A percentile compares a stretch with the other conserved stretches of the same genome.
Evolutionary conservation across 2,888 invertebrate genomes (phyloP).

Genomic region (Dasypogon diadema): DNA sequence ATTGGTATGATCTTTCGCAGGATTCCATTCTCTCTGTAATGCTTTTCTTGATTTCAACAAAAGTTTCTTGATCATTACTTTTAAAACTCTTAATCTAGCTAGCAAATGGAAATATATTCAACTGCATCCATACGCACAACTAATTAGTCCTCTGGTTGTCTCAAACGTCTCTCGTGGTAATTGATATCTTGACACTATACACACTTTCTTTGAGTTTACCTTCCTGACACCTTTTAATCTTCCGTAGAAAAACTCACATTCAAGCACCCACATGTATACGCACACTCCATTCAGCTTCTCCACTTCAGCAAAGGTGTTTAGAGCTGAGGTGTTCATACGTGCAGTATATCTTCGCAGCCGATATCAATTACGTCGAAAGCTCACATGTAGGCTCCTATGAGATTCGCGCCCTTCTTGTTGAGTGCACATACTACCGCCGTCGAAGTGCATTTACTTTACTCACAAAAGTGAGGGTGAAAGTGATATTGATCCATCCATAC

Average conservation of each 20-base stretch:
- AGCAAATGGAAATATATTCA: no score
- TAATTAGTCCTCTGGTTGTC: no score
- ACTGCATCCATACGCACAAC: no score
- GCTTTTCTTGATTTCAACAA: no score
- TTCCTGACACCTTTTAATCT: not conserved
- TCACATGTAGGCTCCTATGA: conserved; percentile 18
- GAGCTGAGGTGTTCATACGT: conserved; percentile 37
- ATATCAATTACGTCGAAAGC: conserved; percentile 42
- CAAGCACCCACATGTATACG: not conserved
- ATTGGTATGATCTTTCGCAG: no score
- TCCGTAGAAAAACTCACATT: not conserved
- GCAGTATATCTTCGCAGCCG: conserved; percentile 19
- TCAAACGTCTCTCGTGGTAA: no score
- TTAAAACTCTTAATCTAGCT: no score
- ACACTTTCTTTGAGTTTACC: not conserved
- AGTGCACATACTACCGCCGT: conserved; percentile 12
- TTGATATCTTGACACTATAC: not conserved
- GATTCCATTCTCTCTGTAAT: no score
- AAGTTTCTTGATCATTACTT: no score
- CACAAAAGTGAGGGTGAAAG: conserved; percentile 44
- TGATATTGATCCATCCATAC: conserved; percentile 38
- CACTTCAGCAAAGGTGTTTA: not conserved
- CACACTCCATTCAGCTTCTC: not conserved
- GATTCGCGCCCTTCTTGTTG: conserved; percentile 31
- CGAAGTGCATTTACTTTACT: conserved; percentile 33